Base-by-base conservation (phyloP, 1,140 invertebrate species). In the Adoxophyes honmai region DNA sequence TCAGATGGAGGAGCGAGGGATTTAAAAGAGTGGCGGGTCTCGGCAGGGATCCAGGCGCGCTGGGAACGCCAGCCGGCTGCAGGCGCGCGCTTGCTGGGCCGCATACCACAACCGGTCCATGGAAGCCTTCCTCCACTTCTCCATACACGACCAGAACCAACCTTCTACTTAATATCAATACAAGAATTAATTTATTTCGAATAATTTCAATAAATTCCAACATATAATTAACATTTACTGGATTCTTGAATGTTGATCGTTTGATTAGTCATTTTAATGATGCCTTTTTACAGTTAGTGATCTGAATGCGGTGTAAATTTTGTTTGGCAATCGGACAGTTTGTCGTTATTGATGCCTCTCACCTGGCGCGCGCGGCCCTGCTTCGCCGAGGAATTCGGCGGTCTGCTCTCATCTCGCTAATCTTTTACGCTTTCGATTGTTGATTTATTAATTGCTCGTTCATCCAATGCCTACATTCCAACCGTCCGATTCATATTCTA, bases 181-280 rank as follows among this genome's bases (percentile, higher is more conserved):
- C 66, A 59, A 68, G 68, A 71, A 69, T 72, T 70, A 66, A 73
- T 68, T 73, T 66, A 73, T 75, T 71, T 74, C 64, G 57, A 67
- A 75, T 68, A 73, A 65, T 78, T 77, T 77, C 74, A 73, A 77
- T 80, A 76, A 80, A 77, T 76, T 78, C 73, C 73, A 59, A 68
- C 66, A 70, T 76, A 73, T 77, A 75, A 78, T 75, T 78, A 78
- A 70, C 75, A 78, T 74, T 78, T 68, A 76, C 71, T 69, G 71
- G 64, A 76, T 71, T 75, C 68, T 78, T 75, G 66, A 68, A 64
- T 68, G 65, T 81, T 71, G 73, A 74, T 78, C 67, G 73, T 80
- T 77, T 76, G 71, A 73, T 81, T 75, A 76, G 73, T 76, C 65
- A 78, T 81, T 74, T 75, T 78, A 75, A 78, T 75, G 73, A 72